Evolutionary conservation across 2,797 vertebrate genomes (phyloP).

Genomic region (Luscinia luscinia): DNA sequence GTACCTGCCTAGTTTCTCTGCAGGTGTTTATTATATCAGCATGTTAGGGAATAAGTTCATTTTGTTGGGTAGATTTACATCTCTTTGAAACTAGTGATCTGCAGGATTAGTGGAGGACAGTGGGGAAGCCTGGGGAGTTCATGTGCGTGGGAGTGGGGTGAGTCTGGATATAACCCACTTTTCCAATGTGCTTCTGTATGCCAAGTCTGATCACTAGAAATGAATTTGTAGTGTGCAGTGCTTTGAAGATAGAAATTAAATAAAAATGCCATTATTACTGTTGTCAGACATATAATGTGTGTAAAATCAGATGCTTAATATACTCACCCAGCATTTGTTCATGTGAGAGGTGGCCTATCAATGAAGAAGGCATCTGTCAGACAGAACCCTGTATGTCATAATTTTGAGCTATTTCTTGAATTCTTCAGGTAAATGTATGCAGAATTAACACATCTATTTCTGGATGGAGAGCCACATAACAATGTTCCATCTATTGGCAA

Average conservation of each 20-base stretch:
- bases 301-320: neutral
- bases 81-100: neutral
- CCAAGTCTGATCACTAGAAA: neutral
- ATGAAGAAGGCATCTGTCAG: neutral
- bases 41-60: neutral
- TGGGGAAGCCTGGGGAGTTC: neutral
- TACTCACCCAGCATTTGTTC: neutral
- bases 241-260: neutral
- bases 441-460: neutral
- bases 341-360: neutral
- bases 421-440: neutral
- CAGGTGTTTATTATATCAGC: neutral
- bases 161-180: neutral
- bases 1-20: neutral
- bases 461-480: neutral
- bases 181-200: neutral
- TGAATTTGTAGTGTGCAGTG: neutral
- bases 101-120: neutral
- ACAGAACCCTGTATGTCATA: neutral
- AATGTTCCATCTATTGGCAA: neutral
- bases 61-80: neutral
- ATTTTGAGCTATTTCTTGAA: neutral
- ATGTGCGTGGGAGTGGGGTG: accelerated
- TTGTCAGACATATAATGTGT: neutral
- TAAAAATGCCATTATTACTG: neutral